Evolutionary conservation across 2,888 invertebrate genomes (phyloP), one percentile per base, ranked within the genome.

Genomic region (Pristionchus mayeri): DNA sequence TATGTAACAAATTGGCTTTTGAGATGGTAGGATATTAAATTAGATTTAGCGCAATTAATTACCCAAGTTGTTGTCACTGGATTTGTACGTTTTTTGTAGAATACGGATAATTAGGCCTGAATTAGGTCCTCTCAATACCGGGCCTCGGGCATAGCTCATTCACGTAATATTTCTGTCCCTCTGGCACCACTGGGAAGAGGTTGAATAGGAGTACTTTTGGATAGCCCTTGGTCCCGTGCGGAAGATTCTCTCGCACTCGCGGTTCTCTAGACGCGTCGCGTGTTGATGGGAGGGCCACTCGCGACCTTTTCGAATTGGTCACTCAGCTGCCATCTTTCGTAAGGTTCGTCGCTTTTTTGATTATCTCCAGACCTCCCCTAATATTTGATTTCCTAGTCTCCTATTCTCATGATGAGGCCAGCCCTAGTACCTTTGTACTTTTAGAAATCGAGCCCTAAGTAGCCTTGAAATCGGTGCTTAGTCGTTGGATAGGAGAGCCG

Each of bases 401-500:
- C 34, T 4, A 63, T 34, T 4, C n/a, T n/a, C n/a, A 30, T 60
- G 34, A 63, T 30, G 63, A 63, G 63, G 30, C 16, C 34, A 78
- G 52, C 40, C 40, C 30, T 80, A 80, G 80, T 57, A 80, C n/a
- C 24, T 63, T 30, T 13, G 81, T 63, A 82, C 30, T 80, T 82
- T 82, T 82, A 82, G 81, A 63, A 82, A n/a, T 63, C 81, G 81
- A 80, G 81, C 60, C 80, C 48, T 48, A 82, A 50, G 44, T 48
- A 63, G 63, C 81, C 81, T 82, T 82, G 37, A 60, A 44, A 82
- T 48, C 44, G 81, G 81, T 82, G 30, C 81, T 82, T 82, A 82
- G 63, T 82, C 48, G 48, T 44, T 80, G 81, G 81, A 40, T 82
- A 82, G 81, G 48, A 82, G 63, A 50, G n/a, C n/a, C 81, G 81